phyloP scores from a whole-genome alignment of 1,140 invertebrate genomes.

The Matsumurasca onukii region DNA sequence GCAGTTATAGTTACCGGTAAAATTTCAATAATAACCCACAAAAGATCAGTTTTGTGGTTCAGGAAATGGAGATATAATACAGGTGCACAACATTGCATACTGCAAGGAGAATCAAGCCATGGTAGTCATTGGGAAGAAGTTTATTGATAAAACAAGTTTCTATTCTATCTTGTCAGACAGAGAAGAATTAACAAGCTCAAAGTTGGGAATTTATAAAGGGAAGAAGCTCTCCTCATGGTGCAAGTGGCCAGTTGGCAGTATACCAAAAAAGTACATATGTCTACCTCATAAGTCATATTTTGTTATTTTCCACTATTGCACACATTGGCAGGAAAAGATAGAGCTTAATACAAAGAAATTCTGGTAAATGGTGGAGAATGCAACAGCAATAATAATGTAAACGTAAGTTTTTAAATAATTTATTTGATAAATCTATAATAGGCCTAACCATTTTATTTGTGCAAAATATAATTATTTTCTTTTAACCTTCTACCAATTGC shows the following conservation, averaged over 20 bases:
- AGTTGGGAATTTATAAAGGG: slow-evolving; percentile 17
- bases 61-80: slow-evolving; percentile 23
- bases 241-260: slow-evolving; percentile 12
- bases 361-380: too few species aligned
- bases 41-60: slow-evolving; percentile 20
- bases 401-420: too few species aligned
- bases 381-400: too few species aligned
- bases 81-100: slow-evolving; percentile 23
- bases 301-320: slow-evolving; percentile 4
- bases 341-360: background rate
- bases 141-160: slow-evolving; percentile 9
- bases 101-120: too few species aligned
- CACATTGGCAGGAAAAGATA: too few species aligned
- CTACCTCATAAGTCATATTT: background rate
- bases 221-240: slow-evolving; percentile 25
- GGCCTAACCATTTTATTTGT: too few species aligned
- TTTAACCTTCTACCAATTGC: too few species aligned
- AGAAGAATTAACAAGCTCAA: slow-evolving; percentile 11
- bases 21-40: too few species aligned
- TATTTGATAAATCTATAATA: too few species aligned
- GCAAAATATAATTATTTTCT: too few species aligned
- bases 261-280: slow-evolving; percentile 23
- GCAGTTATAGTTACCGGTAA: slow-evolving; percentile 4
- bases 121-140: slow-evolving; percentile 26
- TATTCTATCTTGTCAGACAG: background rate